These are phyloP conservation scores for Anoplolepis gracilipes DNA, from an alignment of 1,140 invertebrate species.

Conservation along the genomic window DNA sequence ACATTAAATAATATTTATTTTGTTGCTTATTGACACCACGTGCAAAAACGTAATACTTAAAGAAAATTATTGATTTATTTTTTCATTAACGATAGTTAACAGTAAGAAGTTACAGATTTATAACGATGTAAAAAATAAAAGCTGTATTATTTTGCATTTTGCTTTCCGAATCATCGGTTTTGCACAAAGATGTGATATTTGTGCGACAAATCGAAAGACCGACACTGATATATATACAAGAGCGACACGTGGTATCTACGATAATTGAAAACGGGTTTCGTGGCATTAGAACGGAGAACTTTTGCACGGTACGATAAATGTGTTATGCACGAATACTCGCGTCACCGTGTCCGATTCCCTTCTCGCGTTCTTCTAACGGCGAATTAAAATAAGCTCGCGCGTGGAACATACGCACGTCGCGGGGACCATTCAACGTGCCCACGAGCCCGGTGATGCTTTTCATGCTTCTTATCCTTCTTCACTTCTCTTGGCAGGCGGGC, in stretches of 20 bases:
- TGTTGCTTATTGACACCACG: not conserved
- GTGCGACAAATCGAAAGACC: slow-evolving; percentile 11
- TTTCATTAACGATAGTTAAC: not conserved
- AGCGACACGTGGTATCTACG: not conserved
- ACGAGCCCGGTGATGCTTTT: slow-evolving; percentile 49
- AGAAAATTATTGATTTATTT: not conserved
- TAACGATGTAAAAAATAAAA: not conserved
- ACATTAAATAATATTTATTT: not conserved
- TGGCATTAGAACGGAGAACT: slow-evolving; percentile 11
- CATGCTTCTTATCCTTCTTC: slow-evolving; percentile 44
- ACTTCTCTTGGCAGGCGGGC: slow-evolving; percentile 10
- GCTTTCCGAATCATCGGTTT: not conserved
- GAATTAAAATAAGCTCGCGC: slow-evolving; percentile 70
- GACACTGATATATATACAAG: slow-evolving; percentile 8
- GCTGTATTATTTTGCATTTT: not conserved
- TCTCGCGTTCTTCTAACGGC: slow-evolving; percentile 46
- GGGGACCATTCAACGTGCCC: slow-evolving; percentile 45
- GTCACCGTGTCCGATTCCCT: slow-evolving; percentile 45
- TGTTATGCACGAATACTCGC: slow-evolving; percentile 18
- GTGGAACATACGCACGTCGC: slow-evolving; percentile 39
- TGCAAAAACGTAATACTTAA: not conserved
- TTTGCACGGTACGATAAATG: slow-evolving; percentile 29
- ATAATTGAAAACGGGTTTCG: slow-evolving; percentile 57
- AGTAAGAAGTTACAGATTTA: not conserved
- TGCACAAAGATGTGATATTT: not conserved